Conservation (phyloP, 2,113 vertebrate genomes). For the Rhagologus leucostigma region DNA sequence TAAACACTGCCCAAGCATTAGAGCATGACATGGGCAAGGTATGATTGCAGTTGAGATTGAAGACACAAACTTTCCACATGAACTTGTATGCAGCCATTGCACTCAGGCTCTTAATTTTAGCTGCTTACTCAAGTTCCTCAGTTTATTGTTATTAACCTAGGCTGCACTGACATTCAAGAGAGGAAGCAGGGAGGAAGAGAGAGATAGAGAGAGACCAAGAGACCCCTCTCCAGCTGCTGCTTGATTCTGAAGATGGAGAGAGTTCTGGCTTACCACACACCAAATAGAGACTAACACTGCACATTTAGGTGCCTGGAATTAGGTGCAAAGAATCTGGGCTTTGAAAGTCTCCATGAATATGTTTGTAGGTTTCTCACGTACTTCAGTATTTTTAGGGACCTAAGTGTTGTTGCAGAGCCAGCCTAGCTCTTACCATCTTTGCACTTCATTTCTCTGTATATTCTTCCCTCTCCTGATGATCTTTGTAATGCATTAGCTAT, state of each 20-base stretch:
- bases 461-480: not conserved
- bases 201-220: not conserved
- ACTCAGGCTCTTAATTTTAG: not conserved
- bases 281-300: not conserved
- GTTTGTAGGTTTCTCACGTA: accelerated
- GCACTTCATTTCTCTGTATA: not conserved
- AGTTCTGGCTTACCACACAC: not conserved
- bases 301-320: not conserved
- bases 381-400: not conserved
- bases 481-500: not conserved
- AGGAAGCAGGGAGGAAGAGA: not conserved
- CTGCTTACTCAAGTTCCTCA: not conserved
- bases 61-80: not conserved
- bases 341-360: not conserved
- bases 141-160: not conserved
- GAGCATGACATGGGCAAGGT: not conserved
- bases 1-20: not conserved
- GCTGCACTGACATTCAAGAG: not conserved
- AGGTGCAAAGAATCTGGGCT: not conserved
- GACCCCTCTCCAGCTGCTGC: not conserved
- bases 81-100: not conserved
- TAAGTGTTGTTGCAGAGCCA: not conserved
- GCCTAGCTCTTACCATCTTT: not conserved
- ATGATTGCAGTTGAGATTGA: not conserved
- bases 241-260: not conserved